phyloP scores from a whole-genome alignment of 53 echinoderm and acorn worm species.

The Arbacia lixula region DNA sequence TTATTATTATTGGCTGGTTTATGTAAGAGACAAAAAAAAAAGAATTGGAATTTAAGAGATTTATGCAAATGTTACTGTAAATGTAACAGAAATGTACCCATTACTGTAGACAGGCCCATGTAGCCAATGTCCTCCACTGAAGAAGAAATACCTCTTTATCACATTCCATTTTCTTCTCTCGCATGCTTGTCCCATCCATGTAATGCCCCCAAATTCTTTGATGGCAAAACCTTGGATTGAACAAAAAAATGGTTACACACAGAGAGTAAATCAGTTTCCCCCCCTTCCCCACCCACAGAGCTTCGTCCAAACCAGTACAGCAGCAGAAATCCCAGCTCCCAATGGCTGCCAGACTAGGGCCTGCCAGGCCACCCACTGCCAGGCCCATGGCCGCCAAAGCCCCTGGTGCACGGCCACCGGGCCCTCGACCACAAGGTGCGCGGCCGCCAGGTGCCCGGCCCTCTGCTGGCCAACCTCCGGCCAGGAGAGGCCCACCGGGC shows the following conservation, averaged over 20 bases:
- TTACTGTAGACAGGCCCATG: no score
- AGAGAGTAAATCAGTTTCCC: not conserved
- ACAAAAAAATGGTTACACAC: conserved; percentile 4
- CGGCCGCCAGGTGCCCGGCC: not conserved
- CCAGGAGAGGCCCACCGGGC: conserved; percentile 2
- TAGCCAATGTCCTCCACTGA: no score
- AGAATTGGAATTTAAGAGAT: no score
- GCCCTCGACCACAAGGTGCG: not conserved
- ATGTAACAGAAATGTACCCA: no score
- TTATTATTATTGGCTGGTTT: no score
- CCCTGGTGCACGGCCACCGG: not conserved
- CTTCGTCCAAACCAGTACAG: not conserved
- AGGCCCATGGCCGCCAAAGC: conserved; percentile 21
- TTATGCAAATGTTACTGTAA: no score
- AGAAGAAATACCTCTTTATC: no score
- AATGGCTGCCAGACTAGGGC: not conserved
- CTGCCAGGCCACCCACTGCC: conserved; percentile 1
- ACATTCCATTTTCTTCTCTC: no score
- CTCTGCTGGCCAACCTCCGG: not conserved
- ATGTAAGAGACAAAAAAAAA: no score
- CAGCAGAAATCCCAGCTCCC: conserved; percentile 8
- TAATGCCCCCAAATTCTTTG: no score
- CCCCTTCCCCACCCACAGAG: no score
- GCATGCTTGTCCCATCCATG: no score
- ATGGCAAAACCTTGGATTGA: not conserved